Conservation (phyloP, 2,888 invertebrate species). For the Synanthedon tipuliformis region DNA sequence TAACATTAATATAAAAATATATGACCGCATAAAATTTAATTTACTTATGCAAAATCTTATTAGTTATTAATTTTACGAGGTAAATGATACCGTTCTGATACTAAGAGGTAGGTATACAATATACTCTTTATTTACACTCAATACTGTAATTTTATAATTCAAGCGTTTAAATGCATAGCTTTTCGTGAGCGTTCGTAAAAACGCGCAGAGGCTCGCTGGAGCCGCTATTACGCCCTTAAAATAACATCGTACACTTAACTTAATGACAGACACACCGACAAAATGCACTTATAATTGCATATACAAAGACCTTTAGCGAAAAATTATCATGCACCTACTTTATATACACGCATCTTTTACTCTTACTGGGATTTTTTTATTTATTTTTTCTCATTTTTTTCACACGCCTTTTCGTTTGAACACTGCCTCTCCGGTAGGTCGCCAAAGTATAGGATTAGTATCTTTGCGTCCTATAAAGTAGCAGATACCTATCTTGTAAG, state of each 20-base stretch:
- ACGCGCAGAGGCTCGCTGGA: slow-evolving; percentile 49
- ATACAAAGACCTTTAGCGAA: slow-evolving; percentile 65
- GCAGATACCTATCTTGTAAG: too few species aligned
- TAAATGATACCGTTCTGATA: too few species aligned
- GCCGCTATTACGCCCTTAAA: slow-evolving; percentile 66
- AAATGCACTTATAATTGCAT: slow-evolving; percentile 68
- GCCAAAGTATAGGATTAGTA: too few species aligned
- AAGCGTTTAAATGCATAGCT: slow-evolving; percentile 70
- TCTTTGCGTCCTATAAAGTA: too few species aligned
- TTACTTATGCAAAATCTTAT: too few species aligned
- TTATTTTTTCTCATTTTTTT: neutral
- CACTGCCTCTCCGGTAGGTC: too few species aligned
- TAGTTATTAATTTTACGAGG: too few species aligned
- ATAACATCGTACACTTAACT: slow-evolving; percentile 70
- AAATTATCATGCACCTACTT: slow-evolving; percentile 55
- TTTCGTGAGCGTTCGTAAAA: slow-evolving; percentile 59
- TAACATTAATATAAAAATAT: too few species aligned
- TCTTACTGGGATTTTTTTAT: neutral
- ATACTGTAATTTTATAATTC: slow-evolving; percentile 69
- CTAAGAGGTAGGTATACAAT: neutral
- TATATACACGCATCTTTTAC: slow-evolving; percentile 8
- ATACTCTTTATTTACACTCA: slow-evolving; percentile 47
- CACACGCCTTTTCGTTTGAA: too few species aligned
- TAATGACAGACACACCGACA: slow-evolving; percentile 68
- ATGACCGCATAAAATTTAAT: too few species aligned